phyloP scores from a whole-genome alignment of 2,888 invertebrate genomes.

The Hydroisotoma schaefferi region DNA sequence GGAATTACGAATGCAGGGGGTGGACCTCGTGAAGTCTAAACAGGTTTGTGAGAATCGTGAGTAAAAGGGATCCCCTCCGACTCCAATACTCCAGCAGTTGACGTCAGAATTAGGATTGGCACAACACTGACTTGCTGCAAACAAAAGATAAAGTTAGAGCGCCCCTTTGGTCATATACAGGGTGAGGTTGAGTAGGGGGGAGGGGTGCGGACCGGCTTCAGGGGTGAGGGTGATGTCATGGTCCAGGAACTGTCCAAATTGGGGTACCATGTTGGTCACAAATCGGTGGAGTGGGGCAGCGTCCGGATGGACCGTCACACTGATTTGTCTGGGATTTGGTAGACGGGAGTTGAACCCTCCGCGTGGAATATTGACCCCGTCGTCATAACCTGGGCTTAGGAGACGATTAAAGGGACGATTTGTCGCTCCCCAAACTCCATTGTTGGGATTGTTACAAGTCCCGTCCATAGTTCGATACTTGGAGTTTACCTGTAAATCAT shows the following conservation, averaged over 20 bases:
- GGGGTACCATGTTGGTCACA: slow-evolving; percentile 44
- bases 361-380: slow-evolving; percentile 47
- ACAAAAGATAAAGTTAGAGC: no score
- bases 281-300: slow-evolving; percentile 56
- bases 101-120: slow-evolving; percentile 19
- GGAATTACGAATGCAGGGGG: slow-evolving; percentile 28
- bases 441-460: slow-evolving; percentile 50
- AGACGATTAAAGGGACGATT: slow-evolving; percentile 45
- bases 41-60: slow-evolving; percentile 16
- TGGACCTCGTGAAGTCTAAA: slow-evolving; percentile 46
- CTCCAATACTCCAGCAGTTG: slow-evolving; percentile 41
- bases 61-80: slow-evolving; percentile 28
- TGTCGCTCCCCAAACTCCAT: slow-evolving; percentile 49
- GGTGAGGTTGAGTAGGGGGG: not conserved
- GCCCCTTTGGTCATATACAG: no score
- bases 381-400: slow-evolving; percentile 46
- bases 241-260: slow-evolving; percentile 38
- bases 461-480: slow-evolving; percentile 49
- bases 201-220: slow-evolving; percentile 37
- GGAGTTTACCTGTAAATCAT: slow-evolving; percentile 1
- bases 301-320: slow-evolving; percentile 64
- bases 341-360: slow-evolving; percentile 61
- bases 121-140: slow-evolving; percentile 31
- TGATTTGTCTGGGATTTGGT: slow-evolving; percentile 73
- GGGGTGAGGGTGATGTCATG: slow-evolving; percentile 38